These are phyloP conservation scores for Drosophila cognata DNA, from an alignment of 2,888 invertebrate species.

Conservation along the genomic window DNA sequence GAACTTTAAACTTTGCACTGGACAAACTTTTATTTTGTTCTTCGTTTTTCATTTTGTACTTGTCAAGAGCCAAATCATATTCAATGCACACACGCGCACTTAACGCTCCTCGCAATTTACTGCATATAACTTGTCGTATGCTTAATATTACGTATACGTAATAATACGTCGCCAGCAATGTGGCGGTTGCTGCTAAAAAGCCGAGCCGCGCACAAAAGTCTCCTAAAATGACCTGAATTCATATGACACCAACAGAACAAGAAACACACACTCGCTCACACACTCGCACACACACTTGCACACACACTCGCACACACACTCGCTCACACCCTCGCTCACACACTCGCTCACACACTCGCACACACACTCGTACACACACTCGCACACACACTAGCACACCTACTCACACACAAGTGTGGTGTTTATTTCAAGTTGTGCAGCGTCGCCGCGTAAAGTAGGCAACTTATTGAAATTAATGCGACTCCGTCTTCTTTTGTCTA, in stretches of 20 bases:
- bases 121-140: conserved; percentile 40
- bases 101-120: conserved; percentile 49
- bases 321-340: too few species aligned
- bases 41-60: background rate
- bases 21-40: conserved; percentile 27
- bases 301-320: background rate
- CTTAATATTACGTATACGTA: conserved; percentile 32
- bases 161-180: conserved; percentile 14
- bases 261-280: background rate
- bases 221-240: conserved; percentile 60
- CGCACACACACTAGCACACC: conserved; percentile 4
- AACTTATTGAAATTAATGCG: conserved; percentile 62
- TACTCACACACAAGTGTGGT: background rate
- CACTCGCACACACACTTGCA: background rate
- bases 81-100: conserved; percentile 41
- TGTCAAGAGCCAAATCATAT: conserved; percentile 47
- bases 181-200: conserved; percentile 9
- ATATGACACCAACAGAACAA: conserved; percentile 38
- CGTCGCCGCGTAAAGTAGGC: conserved; percentile 49
- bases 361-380: background rate
- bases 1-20: conserved; percentile 66
- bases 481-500: conserved; percentile 15
- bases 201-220: conserved; percentile 25
- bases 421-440: conserved; percentile 37
- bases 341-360: background rate